Percentiles rank a stretch among this genome's conserved stretches.
Conservation (phyloP, 2,113 vertebrate genomes). For the Loxodonta africana region DNA sequence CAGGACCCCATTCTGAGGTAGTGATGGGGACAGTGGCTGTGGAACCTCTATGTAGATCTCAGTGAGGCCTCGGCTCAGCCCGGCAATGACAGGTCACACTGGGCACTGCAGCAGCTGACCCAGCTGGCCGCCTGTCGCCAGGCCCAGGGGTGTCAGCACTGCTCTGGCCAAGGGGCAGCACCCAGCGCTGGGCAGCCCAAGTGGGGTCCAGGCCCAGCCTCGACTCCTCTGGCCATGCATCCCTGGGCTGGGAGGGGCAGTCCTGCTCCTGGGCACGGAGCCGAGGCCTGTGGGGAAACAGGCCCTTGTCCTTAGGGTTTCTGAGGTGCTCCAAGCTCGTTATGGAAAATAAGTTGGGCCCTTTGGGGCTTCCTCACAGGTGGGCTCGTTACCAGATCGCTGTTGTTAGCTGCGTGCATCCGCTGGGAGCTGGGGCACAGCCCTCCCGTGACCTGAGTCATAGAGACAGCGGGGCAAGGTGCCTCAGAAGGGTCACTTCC, state of each 20-base stretch:
- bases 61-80: background rate
- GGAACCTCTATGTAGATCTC: background rate
- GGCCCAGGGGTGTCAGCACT: too few species aligned
- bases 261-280: background rate
- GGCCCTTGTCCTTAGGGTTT: background rate
- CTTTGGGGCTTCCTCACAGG: constrained; percentile 22
- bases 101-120: too few species aligned
- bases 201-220: background rate
- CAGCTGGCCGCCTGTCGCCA: too few species aligned
- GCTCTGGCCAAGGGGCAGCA: background rate
- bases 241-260: background rate
- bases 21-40: background rate
- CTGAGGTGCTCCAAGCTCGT: background rate
- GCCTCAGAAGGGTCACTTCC: background rate
- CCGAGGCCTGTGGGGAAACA: background rate
- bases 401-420: constrained; percentile 4
- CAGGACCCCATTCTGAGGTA: constrained; percentile 54
- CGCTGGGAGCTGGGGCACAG: constrained; percentile 28
- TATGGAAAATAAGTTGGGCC: constrained; percentile 49
- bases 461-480: background rate
- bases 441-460: background rate
- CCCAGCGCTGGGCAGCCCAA: background rate
- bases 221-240: background rate
- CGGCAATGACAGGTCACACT: too few species aligned
- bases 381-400: constrained; percentile 47